Conservation (phyloP, 2,888 invertebrate species). For the Gymnosoma rotundatum region DNA sequence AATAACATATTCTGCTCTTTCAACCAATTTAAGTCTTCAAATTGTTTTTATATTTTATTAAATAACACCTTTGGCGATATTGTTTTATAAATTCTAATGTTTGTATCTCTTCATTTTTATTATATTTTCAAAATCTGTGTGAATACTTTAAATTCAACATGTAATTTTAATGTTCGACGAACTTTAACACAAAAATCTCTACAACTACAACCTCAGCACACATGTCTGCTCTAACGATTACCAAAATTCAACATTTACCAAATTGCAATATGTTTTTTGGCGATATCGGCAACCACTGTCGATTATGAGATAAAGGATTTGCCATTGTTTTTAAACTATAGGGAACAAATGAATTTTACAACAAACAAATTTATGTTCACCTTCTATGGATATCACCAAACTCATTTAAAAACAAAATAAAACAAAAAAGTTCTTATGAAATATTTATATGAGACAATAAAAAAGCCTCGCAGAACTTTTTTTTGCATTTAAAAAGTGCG, state of each 20-base stretch:
- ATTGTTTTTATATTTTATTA: background rate
- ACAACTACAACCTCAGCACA: background rate
- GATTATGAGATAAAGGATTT: conserved; percentile 32
- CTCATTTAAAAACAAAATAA: conserved; percentile 7
- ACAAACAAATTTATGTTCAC: background rate
- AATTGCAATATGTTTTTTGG: conserved; percentile 52
- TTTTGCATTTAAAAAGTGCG: conserved; percentile 10
- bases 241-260: conserved; percentile 30
- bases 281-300: conserved; percentile 36
- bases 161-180: background rate
- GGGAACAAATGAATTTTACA: conserved; percentile 8
- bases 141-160: conserved; percentile 4
- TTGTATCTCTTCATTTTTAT: background rate
- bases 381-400: conserved; percentile 25
- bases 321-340: conserved; percentile 25
- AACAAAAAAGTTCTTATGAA: background rate
- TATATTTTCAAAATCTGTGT: background rate
- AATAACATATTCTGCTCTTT: too few species aligned
- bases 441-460: background rate
- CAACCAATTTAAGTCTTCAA: too few species aligned
- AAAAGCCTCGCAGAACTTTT: background rate
- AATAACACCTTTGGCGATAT: background rate
- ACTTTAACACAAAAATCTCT: background rate
- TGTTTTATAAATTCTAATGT: background rate
- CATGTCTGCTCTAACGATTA: conserved; percentile 3